A percentile compares a stretch with the other conserved stretches of the same genome.
Evolutionary conservation across 2,797 vertebrate species (phyloP).

Genomic region (Enteromius anoplus): DNA sequence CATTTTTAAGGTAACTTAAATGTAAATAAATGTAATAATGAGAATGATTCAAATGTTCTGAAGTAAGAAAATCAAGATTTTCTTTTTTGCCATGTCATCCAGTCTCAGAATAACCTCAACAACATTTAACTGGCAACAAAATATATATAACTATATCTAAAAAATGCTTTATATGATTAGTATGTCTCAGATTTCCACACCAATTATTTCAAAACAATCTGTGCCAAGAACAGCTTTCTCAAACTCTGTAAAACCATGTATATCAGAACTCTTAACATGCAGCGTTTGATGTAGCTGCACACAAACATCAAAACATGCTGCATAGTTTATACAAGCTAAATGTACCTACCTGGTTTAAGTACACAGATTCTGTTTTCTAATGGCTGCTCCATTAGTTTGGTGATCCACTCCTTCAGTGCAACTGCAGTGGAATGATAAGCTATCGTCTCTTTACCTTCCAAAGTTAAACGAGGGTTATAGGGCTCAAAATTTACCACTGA

Average conservation of each 20-base stretch:
- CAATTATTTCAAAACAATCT: not conserved
- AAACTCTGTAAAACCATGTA: constrained; percentile 42
- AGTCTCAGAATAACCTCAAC: not conserved
- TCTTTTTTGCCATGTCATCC: not conserved
- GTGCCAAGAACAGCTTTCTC: not conserved
- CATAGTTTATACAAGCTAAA: not conserved
- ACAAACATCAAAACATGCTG: not conserved
- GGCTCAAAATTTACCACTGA: constrained; percentile 67
- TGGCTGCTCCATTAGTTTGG: constrained; percentile 64
- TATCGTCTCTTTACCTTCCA: constrained; percentile 70
- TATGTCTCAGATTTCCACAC: not conserved
- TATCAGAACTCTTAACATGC: constrained; percentile 16
- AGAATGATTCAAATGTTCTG: not conserved
- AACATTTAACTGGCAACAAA: not conserved
- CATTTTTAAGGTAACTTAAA: not conserved
- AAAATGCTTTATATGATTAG: not conserved
- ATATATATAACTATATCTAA: not conserved
- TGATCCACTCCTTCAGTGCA: constrained; percentile 67
- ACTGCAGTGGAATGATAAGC: constrained; percentile 58
- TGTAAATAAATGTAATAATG: not conserved
- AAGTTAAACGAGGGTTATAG: constrained; percentile 67
- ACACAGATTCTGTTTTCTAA: constrained; percentile 62
- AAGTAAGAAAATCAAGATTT: not conserved
- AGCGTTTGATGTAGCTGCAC: not conserved
- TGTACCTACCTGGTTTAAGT: constrained; percentile 60